Conservation (phyloP, 2,113 vertebrate genomes). For the Tympanuchus pallidicinctus region DNA sequence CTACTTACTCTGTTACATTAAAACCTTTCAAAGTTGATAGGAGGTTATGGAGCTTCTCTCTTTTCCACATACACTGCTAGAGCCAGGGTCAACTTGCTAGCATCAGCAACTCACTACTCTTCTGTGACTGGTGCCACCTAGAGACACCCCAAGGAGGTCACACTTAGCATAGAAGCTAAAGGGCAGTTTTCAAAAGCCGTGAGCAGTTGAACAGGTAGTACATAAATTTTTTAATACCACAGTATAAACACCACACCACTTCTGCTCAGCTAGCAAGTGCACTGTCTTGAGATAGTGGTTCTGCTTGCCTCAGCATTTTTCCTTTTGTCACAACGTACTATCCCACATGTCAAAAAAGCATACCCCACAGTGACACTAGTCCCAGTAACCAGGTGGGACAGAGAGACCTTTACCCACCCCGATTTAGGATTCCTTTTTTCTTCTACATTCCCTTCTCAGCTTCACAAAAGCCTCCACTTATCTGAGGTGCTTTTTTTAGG, state of each 20-base stretch:
- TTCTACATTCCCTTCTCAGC: background rate
- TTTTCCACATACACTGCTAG: background rate
- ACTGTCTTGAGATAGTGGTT: background rate
- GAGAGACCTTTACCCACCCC: background rate
- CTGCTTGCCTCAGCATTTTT: background rate
- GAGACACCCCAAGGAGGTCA: background rate
- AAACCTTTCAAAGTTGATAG: background rate
- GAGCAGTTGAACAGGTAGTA: background rate
- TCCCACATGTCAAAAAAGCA: background rate
- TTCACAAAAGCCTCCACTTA: background rate
- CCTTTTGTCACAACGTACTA: background rate
- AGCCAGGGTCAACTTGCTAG: background rate
- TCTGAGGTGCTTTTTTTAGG: background rate
- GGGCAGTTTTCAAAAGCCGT: background rate
- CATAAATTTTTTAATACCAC: background rate
- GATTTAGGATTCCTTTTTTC: background rate
- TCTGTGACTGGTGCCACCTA: background rate
- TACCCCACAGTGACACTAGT: background rate
- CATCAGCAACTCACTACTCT: background rate
- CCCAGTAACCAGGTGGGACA: background rate
- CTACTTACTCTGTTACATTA: background rate
- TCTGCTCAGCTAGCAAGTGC: background rate
- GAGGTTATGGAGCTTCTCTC: background rate
- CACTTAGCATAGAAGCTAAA: background rate
- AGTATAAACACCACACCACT: background rate